phyloP scores from a whole-genome alignment of 2,888 invertebrate genomes.

The Lasioglossum malachurum region DNA sequence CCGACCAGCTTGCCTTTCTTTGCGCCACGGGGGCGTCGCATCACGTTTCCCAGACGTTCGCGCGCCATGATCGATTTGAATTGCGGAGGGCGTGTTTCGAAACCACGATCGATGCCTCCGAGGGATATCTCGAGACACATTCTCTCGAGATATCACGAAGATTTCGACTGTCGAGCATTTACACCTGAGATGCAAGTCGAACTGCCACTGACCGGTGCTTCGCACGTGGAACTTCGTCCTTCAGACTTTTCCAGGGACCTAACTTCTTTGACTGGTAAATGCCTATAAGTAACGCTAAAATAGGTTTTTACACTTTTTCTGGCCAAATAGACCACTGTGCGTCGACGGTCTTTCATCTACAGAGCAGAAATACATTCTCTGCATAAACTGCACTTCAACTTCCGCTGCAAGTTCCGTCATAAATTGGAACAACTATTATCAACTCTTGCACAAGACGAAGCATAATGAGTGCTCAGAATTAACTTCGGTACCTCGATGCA shows the following conservation, averaged over 20 bases:
- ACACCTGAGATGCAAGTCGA: not conserved
- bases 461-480: not conserved
- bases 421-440: slow-evolving; percentile 1
- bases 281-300: too few species aligned
- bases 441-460: not conserved
- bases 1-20: not conserved
- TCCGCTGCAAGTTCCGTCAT: not conserved
- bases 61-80: not conserved
- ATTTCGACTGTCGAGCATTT: not conserved
- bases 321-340: too few species aligned
- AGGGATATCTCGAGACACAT: not conserved
- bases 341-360: not conserved
- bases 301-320: too few species aligned
- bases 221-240: not conserved
- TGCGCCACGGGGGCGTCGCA: slow-evolving; percentile 17
- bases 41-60: slow-evolving; percentile 1
- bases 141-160: not conserved
- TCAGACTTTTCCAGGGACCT: not conserved
- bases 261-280: not conserved
- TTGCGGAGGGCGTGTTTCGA: not conserved
- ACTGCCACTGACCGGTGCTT: not conserved
- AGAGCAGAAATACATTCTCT: not conserved
- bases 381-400: not conserved
- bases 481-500: not conserved
- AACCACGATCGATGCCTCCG: not conserved